These are phyloP conservation scores for Fragum sueziense DNA, from an alignment of 2,888 invertebrate genomes.

Conservation along the genomic window DNA sequence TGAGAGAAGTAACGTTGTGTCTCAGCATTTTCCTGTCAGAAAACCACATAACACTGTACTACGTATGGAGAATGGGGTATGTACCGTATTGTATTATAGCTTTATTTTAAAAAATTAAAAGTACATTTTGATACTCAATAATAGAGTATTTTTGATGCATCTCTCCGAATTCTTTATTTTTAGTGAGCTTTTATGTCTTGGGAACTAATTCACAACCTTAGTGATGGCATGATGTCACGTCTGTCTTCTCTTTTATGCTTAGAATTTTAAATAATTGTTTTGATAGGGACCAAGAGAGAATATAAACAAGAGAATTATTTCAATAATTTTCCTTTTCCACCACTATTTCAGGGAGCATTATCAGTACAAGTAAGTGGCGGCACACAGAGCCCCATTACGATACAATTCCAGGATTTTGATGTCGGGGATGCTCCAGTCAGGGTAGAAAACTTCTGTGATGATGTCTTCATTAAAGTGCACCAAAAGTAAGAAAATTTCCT, in stretches of 20 bases:
- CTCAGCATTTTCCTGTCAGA: slow-evolving; percentile 90
- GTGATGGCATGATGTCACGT: no score
- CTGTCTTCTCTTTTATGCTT: no score
- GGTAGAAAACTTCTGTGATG: slow-evolving; percentile 87
- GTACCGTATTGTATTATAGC: slow-evolving; percentile 15
- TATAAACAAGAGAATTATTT: no score
- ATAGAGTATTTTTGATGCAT: no score
- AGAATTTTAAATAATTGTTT: no score
- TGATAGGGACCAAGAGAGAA: no score
- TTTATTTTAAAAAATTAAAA: no score
- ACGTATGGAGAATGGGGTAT: slow-evolving; percentile 92
- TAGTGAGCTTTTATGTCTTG: no score
- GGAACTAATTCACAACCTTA: no score
- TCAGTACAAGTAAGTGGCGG: slow-evolving; percentile 89
- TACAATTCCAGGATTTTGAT: slow-evolving; percentile 81
- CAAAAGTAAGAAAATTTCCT: slow-evolving; percentile 85
- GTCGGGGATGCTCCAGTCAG: slow-evolving; percentile 82
- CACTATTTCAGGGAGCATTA: slow-evolving; percentile 79
- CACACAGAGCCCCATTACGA: slow-evolving; percentile 87
- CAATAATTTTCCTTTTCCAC: no score
- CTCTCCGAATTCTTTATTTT: no score
- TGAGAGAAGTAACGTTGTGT: slow-evolving; percentile 88
- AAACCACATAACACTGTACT: slow-evolving; percentile 88
- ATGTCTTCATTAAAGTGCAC: slow-evolving; percentile 90
- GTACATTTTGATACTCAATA: no score